phyloP scores from a whole-genome alignment of 2,888 invertebrate species.

The Tholera decimalis region DNA sequence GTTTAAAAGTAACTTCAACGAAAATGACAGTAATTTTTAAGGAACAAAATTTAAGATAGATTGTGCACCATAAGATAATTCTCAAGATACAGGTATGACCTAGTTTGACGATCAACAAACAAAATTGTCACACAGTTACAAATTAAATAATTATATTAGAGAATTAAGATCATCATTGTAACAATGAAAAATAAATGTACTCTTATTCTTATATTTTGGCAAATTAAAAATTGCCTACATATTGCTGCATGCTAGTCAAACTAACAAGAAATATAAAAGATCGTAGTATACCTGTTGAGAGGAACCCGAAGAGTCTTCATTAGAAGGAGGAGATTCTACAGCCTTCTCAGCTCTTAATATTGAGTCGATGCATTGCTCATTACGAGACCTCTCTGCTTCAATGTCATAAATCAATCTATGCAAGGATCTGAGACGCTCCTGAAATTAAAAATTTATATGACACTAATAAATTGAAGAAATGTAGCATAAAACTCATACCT shows the following conservation, averaged over 20 bases:
- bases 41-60: no score
- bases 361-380: slow-evolving; percentile 95
- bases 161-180: no score
- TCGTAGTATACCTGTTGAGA: slow-evolving; percentile 80
- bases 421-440: slow-evolving; percentile 95
- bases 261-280: neutral
- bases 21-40: neutral
- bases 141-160: no score
- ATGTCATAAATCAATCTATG: slow-evolving; percentile 95
- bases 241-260: neutral
- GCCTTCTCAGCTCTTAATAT: slow-evolving; percentile 94
- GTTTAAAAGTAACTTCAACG: neutral
- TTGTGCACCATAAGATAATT: no score
- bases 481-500: neutral
- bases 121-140: no score
- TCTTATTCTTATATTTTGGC: no score
- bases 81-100: no score
- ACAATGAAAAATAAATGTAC: no score
- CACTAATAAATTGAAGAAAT: neutral
- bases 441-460: slow-evolving; percentile 55
- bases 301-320: slow-evolving; percentile 85
- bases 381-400: slow-evolving; percentile 95
- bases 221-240: no score
- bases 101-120: no score
- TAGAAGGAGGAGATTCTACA: slow-evolving; percentile 80